Conservation (phyloP, 2,797 vertebrate genomes). For the Euthynnus affinis region DNA sequence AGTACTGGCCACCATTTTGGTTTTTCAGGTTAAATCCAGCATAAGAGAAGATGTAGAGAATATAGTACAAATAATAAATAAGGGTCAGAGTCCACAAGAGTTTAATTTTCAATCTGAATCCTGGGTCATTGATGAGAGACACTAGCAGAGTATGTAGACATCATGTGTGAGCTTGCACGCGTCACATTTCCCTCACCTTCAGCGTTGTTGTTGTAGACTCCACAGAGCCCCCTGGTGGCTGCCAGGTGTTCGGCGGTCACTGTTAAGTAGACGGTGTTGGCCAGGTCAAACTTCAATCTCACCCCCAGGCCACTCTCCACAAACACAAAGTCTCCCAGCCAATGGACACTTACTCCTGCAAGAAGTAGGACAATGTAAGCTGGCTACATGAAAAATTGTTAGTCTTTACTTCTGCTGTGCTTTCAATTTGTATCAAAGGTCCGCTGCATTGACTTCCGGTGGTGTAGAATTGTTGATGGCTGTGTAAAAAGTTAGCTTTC, state of each 20-base stretch:
- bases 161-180: constrained; percentile 52
- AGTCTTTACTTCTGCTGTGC: no score
- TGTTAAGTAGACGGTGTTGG: constrained; percentile 85
- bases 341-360: constrained; percentile 90
- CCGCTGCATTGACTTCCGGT: no score
- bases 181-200: constrained; percentile 78
- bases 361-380: neutral
- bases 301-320: constrained; percentile 91
- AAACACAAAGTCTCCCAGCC: constrained; percentile 94
- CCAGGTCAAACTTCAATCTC: constrained; percentile 87
- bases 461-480: no score
- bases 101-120: no score
- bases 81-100: no score
- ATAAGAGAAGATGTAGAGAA: neutral
- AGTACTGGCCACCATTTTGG: neutral
- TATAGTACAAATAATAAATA: neutral
- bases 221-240: constrained; percentile 91
- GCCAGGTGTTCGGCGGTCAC: constrained; percentile 85
- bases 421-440: no score
- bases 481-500: no score
- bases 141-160: neutral
- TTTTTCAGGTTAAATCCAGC: neutral
- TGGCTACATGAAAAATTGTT: no score
- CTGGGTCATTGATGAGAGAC: neutral
- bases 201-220: constrained; percentile 88